Base-by-base conservation (phyloP, 1,140 invertebrate species). In the Druon quercuslanigerum region DNA sequence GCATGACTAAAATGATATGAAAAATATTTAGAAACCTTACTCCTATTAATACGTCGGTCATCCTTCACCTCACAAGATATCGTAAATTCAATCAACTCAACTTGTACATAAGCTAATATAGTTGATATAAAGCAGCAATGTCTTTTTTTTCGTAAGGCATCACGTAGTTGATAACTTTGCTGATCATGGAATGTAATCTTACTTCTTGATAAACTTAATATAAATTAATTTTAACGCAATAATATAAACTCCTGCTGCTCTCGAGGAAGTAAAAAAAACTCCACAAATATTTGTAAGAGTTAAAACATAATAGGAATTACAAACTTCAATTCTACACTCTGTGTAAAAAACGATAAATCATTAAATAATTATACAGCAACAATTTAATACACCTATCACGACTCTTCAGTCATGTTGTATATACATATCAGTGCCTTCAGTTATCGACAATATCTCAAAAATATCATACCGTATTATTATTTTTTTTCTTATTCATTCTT, bases 311-410 rank as follows among this genome's bases (percentile, higher is more conserved):
- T 66, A 66, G 25, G 60, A 66, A 66, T 66, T 66, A 66, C 25
- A 66, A 66, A 66, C 40, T 66, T 40, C 33, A 66, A 66, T 33
- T 71, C 50, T 77, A 71, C 51, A 25, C 40, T 50, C 75, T 66
- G 60, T 66, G 51, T 74, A 80, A 74, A 79, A 77, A 77, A 72
- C 72, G 75, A 78, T 54, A 66, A 46, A 52, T 51, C 72, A 54
- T 75, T 81, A 82, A 84, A 83, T 82, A 84, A 83, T 19, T 80
- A 78, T 72, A 79, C 77, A 71, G 51, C 83, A 83, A 85, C 83
- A 83, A 76, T 85, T 82, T 74, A 78, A 80, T 85, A 81, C 74
- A 85, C 50, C 78, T 81, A 79, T 81, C 72, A 76, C 75, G 72
- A 82, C 77, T 78, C 50, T 50, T 74, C 60, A 71, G 80, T 81